Evolutionary conservation across 1,140 invertebrate species (phyloP).

Genomic region (Aricia agestis): DNA sequence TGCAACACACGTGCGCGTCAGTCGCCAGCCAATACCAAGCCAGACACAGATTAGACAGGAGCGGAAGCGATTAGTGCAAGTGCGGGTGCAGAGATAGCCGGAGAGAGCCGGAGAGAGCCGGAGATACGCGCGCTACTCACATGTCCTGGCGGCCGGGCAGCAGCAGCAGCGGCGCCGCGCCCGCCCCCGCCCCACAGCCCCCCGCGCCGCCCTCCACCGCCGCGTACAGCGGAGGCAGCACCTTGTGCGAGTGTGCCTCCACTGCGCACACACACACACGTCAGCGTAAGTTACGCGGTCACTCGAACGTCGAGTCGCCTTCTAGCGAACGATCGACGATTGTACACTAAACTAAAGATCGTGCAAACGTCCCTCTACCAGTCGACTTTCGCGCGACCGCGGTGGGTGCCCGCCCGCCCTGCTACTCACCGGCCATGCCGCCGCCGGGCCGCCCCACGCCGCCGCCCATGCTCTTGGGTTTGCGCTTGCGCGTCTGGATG

Average conservation of each 20-base stretch:
- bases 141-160: constrained; percentile 40
- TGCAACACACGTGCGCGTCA: constrained; percentile 36
- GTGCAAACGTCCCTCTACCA: too few species aligned
- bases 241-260: constrained; percentile 62
- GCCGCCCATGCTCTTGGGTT: constrained; percentile 82
- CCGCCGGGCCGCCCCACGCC: constrained; percentile 51
- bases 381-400: too few species aligned
- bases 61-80: constrained; percentile 7
- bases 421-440: constrained; percentile 49
- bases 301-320: constrained; percentile 15
- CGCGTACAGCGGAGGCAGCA: constrained; percentile 68
- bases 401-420: neutral
- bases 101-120: constrained; percentile 10
- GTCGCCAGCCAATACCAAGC: too few species aligned
- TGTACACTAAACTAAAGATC: too few species aligned
- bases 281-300: constrained; percentile 25
- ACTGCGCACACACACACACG: constrained; percentile 53
- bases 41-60: neutral
- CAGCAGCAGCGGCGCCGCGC: constrained; percentile 47
- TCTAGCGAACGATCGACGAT: too few species aligned
- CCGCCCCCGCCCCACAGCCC: constrained; percentile 18
- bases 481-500: constrained; percentile 94
- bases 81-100: neutral
- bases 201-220: constrained; percentile 48
- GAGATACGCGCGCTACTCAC: constrained; percentile 43